Evolutionary conservation across 2,113 vertebrate genomes (phyloP).

Genomic region (Tursiops truncatus): DNA sequence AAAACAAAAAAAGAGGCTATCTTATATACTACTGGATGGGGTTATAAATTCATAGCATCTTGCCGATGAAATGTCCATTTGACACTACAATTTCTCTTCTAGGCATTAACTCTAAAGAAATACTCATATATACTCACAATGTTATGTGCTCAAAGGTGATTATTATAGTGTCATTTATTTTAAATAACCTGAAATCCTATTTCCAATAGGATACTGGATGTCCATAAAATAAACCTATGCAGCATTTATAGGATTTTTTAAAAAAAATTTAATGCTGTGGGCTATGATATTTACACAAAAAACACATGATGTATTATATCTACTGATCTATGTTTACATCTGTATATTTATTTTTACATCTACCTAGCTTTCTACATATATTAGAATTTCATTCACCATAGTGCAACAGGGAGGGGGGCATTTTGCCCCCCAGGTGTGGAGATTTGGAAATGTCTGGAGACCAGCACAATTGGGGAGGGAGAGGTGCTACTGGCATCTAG

Average conservation of each 20-base stretch:
- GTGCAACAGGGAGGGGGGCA: not conserved
- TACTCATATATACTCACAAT: not conserved
- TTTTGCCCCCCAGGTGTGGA: not conserved
- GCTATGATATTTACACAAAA: not conserved
- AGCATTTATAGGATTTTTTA: not conserved
- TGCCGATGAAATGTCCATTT: not conserved
- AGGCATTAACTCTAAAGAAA: not conserved
- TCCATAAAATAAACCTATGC: not conserved
- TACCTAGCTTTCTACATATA: not conserved
- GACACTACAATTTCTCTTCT: not conserved
- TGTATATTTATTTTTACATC: not conserved
- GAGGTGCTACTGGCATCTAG: not conserved
- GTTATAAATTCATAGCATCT: conserved; percentile 10
- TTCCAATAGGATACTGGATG: not conserved
- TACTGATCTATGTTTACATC: not conserved
- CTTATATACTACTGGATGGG: not conserved
- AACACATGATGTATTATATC: not conserved
- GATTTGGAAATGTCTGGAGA: not conserved
- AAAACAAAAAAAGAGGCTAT: not conserved
- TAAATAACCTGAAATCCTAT: not conserved
- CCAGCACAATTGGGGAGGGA: not conserved
- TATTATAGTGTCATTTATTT: not conserved
- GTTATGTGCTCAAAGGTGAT: not conserved
- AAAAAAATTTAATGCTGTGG: not conserved
- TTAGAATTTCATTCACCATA: not conserved